A percentile compares a stretch with the other conserved stretches of the same genome.
Evolutionary conservation across 2,113 vertebrate genomes (phyloP).

Genomic region (Corvus cornix): DNA sequence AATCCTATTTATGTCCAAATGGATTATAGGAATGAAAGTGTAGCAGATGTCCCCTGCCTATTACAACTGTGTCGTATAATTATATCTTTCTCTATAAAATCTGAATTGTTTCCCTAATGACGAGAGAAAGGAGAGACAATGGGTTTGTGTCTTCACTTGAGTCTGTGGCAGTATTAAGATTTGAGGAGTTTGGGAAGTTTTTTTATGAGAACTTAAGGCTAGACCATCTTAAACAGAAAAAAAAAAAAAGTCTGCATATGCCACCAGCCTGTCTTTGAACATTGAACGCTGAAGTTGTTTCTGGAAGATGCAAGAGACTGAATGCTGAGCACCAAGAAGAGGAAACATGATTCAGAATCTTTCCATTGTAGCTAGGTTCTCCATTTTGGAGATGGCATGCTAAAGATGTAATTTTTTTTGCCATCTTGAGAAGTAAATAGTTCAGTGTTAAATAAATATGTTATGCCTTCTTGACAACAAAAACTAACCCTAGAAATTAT

Average conservation of each 20-base stretch:
- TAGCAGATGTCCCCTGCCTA: constrained; percentile 17
- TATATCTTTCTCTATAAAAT: neutral
- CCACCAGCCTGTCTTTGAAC: neutral
- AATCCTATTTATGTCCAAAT: constrained; percentile 56
- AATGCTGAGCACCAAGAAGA: neutral
- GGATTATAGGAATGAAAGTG: constrained; percentile 57
- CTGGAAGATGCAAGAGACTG: neutral
- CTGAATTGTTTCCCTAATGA: neutral
- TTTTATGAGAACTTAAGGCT: neutral
- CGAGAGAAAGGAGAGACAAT: neutral
- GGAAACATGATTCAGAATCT: constrained; percentile 5
- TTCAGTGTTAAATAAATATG: neutral
- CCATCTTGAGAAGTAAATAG: neutral
- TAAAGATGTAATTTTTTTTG: neutral
- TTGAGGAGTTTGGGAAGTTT: neutral
- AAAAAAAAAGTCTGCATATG: neutral
- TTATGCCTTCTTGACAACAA: neutral
- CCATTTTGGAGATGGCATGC: constrained; percentile 19
- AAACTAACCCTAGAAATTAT: neutral
- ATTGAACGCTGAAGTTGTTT: neutral
- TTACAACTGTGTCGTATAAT: neutral
- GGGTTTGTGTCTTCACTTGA: neutral
- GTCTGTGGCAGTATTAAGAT: neutral
- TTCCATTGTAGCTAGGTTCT: neutral
- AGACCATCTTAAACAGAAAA: neutral